Base-by-base conservation (phyloP, 2,797 vertebrate genomes). In the Phalanger gymnotis region DNA sequence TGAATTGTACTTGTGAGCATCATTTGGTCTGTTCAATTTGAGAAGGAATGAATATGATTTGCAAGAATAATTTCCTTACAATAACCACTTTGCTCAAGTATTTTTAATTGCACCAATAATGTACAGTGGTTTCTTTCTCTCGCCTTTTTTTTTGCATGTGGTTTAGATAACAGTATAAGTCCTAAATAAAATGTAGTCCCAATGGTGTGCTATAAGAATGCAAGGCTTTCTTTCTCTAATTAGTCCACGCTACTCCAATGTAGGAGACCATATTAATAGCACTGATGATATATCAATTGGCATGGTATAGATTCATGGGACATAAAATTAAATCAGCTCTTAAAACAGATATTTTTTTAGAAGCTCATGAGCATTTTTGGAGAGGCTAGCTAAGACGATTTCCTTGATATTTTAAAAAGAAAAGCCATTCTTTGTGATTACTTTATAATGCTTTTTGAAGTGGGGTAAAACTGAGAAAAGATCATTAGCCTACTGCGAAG, bases 401-500 rank as follows among this genome's bases (percentile, higher is more conserved):
- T 94, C 73, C 94, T 94, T 94, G 53, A 40, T 93, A n/a, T 94
- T 95, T 97, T 90, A 94, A 55, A 93, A 96, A 95, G 55, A 54
- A 54, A 95, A 90, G 90, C 27, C 40, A 54, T 34, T 54, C 34
- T 25, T 96, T 66, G 28, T 54, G 58, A 92, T 96, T 95, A 91
- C 81, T 92, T 53, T 89, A 55, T 91, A 3, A 55, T 92, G 14
- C 53, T 56, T 93, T 87, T 95, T 66, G 92, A 61, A 90, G 53
- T 55, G 14, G 94, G 25, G 73, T 1, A 57, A 96, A 94, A 93
- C 13, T 95, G n/a, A 96, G n/a, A 12, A 54, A 22, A 92, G 19
- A 2, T 96, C 73, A 95, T 52, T 92, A 92, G 92, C 40, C 47
- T 92, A 92, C 53, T n/a, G 47, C 56, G 19, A 52, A 93, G 51